These are phyloP conservation scores for Dastarcus helophoroides DNA, from an alignment of 2,888 invertebrate genomes.

Conservation along the genomic window DNA sequence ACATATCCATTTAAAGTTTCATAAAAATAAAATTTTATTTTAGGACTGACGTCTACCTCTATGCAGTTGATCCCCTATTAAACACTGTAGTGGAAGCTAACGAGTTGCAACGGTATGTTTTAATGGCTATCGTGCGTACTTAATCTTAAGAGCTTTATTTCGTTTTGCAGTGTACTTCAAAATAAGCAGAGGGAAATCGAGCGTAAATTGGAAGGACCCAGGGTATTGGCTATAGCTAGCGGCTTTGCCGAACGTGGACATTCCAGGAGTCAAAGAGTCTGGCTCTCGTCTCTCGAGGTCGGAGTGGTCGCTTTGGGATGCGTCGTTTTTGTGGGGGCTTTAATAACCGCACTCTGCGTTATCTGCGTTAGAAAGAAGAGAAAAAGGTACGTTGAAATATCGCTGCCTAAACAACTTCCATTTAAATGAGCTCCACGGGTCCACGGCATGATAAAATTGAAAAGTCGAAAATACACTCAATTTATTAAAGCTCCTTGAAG, in stretches of 20 bases:
- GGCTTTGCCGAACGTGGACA: slow-evolving; percentile 28
- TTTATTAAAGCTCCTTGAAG: too few species aligned
- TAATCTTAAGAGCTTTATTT: background rate
- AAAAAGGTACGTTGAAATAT: slow-evolving; percentile 40
- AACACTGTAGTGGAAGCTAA: slow-evolving; percentile 76
- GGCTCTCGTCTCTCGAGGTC: slow-evolving; percentile 62
- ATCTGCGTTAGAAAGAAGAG: slow-evolving; percentile 52
- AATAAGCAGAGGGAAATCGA: slow-evolving; percentile 49
- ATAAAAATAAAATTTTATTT: too few species aligned
- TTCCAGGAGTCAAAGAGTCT: slow-evolving; percentile 35
- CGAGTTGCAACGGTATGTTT: slow-evolving; percentile 58
- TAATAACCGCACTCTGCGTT: slow-evolving; percentile 67
- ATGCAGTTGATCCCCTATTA: slow-evolving; percentile 70
- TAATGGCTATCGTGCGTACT: background rate
- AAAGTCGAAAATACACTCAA: too few species aligned
- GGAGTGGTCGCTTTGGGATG: slow-evolving; percentile 71
- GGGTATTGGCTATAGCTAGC: slow-evolving; percentile 52
- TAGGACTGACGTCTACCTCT: slow-evolving; percentile 77
- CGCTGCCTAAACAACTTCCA: too few species aligned
- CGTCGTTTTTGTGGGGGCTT: slow-evolving; percentile 69
- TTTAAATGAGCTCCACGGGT: too few species aligned
- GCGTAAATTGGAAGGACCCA: slow-evolving; percentile 50
- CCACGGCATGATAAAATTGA: too few species aligned
- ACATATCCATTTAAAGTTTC: too few species aligned
- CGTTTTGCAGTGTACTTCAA: slow-evolving; percentile 46